Percentiles rank a stretch among this genome's conserved stretches.
These are phyloP conservation scores for Mimas tiliae DNA, from an alignment of 2,888 invertebrate species.

Conservation along the genomic window DNA sequence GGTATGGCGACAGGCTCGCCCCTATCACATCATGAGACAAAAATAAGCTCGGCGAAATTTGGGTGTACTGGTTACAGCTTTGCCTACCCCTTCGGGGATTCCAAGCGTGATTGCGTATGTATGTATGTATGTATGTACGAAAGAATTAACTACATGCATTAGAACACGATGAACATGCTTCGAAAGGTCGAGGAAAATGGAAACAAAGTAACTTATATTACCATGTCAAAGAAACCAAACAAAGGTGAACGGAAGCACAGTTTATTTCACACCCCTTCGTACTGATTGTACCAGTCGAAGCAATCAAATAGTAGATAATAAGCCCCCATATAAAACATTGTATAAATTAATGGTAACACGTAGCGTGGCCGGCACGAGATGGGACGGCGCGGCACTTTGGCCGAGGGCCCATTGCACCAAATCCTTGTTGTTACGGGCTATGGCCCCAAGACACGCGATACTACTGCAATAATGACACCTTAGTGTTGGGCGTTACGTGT, in stretches of 20 bases:
- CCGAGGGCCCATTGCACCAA: conserved; percentile 63
- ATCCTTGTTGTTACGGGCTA: conserved; percentile 40
- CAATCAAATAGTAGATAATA: conserved; percentile 53
- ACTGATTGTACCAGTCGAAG: conserved; percentile 61
- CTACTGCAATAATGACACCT: conserved; percentile 57
- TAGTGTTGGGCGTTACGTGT: conserved; percentile 33
- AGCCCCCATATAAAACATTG: conserved; percentile 45
- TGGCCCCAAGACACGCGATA: conserved; percentile 62
- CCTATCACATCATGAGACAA: too few relatives aligned
- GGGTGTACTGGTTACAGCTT: too few relatives aligned
- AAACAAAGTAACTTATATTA: conserved; percentile 23
- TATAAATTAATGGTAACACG: conserved; percentile 70
- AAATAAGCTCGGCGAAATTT: too few relatives aligned
- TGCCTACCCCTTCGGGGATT: too few relatives aligned
- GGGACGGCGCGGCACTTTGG: conserved; percentile 47
- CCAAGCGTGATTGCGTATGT: too few relatives aligned
- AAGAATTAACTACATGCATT: too few relatives aligned
- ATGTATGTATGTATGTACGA: too few relatives aligned
- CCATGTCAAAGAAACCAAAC: conserved; percentile 34
- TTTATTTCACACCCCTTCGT: conserved; percentile 44
- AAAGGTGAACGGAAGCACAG: conserved; percentile 30
- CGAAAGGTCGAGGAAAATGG: conserved; percentile 6
- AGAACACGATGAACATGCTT: not conserved
- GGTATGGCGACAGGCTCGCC: too few relatives aligned
- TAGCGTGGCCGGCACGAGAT: conserved; percentile 60